These are phyloP conservation scores for Erebia aethiops DNA, from an alignment of 2,888 invertebrate genomes.

Conservation along the genomic window DNA sequence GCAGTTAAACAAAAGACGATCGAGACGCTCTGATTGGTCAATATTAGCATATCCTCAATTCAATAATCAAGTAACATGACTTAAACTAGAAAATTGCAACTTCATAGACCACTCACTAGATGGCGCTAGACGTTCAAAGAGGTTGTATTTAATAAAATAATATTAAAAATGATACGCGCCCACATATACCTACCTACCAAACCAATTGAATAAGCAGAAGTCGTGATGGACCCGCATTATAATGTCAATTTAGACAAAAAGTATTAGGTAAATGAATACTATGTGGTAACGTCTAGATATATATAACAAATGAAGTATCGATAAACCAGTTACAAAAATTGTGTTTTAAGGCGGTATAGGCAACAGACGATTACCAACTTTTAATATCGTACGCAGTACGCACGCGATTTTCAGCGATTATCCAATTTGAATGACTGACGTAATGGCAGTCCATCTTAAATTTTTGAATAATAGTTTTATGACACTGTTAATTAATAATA, in stretches of 20 bases:
- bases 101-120: no score
- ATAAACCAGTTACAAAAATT: constrained; percentile 39
- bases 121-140: no score
- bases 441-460: constrained; percentile 8
- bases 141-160: no score
- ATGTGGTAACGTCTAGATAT: constrained; percentile 25
- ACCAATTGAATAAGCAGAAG: no score
- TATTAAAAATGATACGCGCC: no score
- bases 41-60: no score
- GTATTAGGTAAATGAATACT: neutral
- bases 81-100: no score
- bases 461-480: neutral
- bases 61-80: no score
- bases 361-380: constrained; percentile 27
- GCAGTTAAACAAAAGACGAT: no score
- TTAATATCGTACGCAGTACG: constrained; percentile 29
- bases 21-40: no score
- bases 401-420: constrained; percentile 36
- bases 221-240: no score
- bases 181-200: no score
- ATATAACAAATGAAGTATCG: constrained; percentile 26
- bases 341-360: constrained; percentile 42
- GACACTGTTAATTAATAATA: neutral
- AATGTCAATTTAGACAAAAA: neutral
- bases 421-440: constrained; percentile 28